Evolutionary conservation across 2,888 invertebrate species (phyloP).

Genomic region (Polydrusus pterygomalis): DNA sequence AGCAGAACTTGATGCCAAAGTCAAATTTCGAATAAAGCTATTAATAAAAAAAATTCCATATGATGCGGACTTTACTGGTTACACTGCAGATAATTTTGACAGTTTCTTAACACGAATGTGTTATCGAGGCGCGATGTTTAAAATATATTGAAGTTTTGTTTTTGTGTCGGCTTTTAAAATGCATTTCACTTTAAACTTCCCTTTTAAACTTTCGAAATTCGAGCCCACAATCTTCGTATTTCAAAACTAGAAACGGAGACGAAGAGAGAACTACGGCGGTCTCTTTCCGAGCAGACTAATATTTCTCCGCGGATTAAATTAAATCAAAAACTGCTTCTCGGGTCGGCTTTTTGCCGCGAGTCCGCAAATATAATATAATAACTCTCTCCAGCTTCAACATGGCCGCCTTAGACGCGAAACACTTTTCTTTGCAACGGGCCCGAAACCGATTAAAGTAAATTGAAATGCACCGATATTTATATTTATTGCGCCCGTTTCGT

Average conservation of each 20-base stretch:
- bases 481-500: slow-evolving; percentile 52
- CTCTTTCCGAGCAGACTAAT: slow-evolving; percentile 64
- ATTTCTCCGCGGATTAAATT: slow-evolving; percentile 72
- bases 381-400: slow-evolving; percentile 59
- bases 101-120: no score
- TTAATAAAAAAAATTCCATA: no score
- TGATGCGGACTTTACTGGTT: no score
- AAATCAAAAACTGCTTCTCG: slow-evolving; percentile 69
- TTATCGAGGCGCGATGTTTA: no score
- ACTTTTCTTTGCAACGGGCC: slow-evolving; percentile 41
- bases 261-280: not conserved
- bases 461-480: slow-evolving; percentile 71
- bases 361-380: slow-evolving; percentile 69
- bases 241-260: not conserved
- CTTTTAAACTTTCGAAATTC: not conserved
- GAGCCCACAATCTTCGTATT: not conserved
- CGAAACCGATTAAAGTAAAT: slow-evolving; percentile 71
- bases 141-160: no score
- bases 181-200: no score
- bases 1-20: no score
- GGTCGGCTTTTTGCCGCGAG: slow-evolving; percentile 64
- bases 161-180: no score
- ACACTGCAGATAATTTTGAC: no score
- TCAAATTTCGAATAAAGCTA: no score
- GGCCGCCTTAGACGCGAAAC: slow-evolving; percentile 38